phyloP scores from a whole-genome alignment of 2,797 vertebrate genomes.

The Enteromius radiatus region DNA sequence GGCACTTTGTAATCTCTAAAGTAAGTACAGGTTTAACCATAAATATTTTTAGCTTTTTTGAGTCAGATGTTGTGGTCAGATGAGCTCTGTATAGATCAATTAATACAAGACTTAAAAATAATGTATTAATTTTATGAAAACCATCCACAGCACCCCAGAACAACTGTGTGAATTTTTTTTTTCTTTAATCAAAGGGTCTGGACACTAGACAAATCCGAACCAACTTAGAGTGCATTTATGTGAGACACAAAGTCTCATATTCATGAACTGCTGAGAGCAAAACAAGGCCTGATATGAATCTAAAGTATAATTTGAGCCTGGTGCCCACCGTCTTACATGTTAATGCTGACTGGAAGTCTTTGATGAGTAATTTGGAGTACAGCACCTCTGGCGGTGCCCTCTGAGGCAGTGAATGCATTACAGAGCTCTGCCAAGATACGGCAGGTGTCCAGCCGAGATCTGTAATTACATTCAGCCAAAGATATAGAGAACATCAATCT shows the following conservation, averaged over 20 bases:
- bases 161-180: background rate
- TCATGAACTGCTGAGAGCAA: conserved; percentile 63
- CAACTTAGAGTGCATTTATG: background rate
- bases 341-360: conserved; percentile 59
- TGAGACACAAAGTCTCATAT: conserved; percentile 60
- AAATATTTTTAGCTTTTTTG: background rate
- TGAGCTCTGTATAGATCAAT: background rate
- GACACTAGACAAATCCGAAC: conserved; percentile 12
- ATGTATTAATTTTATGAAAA: background rate
- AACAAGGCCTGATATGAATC: conserved; percentile 55
- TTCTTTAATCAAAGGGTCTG: conserved; percentile 19
- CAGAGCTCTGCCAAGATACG: conserved; percentile 64
- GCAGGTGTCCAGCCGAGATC: conserved; percentile 68
- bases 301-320: conserved; percentile 35
- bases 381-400: conserved; percentile 39
- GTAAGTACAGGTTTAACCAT: background rate
- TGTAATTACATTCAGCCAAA: conserved; percentile 74
- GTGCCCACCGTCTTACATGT: conserved; percentile 59
- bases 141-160: background rate
- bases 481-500: conserved; percentile 57
- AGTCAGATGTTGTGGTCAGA: background rate
- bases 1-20: background rate
- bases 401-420: conserved; percentile 64
- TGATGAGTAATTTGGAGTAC: conserved; percentile 58
- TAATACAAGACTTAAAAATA: background rate